These are phyloP conservation scores for Oophaga sylvatica DNA, from an alignment of 2,797 vertebrate genomes.

Conservation along the genomic window DNA sequence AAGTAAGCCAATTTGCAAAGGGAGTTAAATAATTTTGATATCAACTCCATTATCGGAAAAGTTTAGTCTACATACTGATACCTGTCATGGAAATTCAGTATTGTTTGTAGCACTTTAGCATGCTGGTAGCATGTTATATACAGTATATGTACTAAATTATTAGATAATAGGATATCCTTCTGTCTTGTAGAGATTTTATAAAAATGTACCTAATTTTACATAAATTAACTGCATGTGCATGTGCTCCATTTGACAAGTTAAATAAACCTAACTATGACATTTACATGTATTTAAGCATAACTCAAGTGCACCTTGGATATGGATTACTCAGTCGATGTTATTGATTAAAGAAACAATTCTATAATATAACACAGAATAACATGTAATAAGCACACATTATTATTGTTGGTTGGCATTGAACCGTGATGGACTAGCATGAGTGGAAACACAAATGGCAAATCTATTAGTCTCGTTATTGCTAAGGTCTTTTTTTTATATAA, in stretches of 20 bases:
- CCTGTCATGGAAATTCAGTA: background rate
- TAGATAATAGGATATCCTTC: background rate
- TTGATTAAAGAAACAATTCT: slow-evolving; percentile 1
- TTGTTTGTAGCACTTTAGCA: background rate
- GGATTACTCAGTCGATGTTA: slow-evolving; percentile 7
- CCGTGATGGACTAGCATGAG: background rate
- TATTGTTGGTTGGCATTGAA: background rate
- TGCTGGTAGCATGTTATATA: no score
- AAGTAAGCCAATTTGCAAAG: no score
- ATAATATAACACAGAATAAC: background rate
- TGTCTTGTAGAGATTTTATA: background rate
- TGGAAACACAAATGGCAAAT: background rate
- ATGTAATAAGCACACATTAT: background rate
- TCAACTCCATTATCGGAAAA: background rate
- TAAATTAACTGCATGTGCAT: background rate
- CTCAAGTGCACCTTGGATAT: background rate
- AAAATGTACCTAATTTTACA: background rate
- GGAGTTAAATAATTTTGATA: no score
- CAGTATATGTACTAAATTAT: no score
- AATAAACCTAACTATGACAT: background rate
- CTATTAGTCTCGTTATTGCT: background rate
- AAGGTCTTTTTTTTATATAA: background rate
- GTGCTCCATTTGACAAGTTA: background rate
- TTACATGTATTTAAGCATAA: slow-evolving; percentile 19
- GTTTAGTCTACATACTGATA: background rate